A percentile compares a stretch with the other conserved stretches of the same genome.
These are phyloP conservation scores for Wasmannia auropunctata DNA, from an alignment of 1,140 invertebrate genomes.

Conservation along the genomic window DNA sequence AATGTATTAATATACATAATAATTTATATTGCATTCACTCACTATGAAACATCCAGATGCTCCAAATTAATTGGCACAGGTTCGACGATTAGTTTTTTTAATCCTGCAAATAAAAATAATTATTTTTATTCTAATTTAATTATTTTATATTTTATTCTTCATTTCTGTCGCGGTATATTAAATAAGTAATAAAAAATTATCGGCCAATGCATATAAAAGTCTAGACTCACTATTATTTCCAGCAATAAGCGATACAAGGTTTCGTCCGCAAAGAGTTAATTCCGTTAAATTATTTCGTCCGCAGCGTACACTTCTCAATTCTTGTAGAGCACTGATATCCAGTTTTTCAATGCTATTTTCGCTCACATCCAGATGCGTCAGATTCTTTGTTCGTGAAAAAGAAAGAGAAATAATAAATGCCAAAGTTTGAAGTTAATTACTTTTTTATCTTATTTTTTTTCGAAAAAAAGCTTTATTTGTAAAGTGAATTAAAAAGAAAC, in stretches of 20 bases:
- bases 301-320: constrained; percentile 90
- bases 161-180: neutral
- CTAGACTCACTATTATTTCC: constrained; percentile 89
- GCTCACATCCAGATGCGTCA: constrained; percentile 91
- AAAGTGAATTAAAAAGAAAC: constrained; percentile 8
- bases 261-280: constrained; percentile 89
- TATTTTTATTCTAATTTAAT: neutral
- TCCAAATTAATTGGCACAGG: constrained; percentile 89
- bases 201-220: neutral
- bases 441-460: neutral
- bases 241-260: constrained; percentile 89
- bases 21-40: constrained; percentile 75
- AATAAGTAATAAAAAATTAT: neutral
- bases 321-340: constrained; percentile 89
- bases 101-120: constrained; percentile 83
- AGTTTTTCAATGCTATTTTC: constrained; percentile 92
- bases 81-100: constrained; percentile 88
- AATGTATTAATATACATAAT: neutral
- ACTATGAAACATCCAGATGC: constrained; percentile 91
- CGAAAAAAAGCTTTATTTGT: neutral
- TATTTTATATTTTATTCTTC: neutral
- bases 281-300: constrained; percentile 89
- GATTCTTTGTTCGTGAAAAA: constrained; percentile 84
- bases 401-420: constrained; percentile 37
- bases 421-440: neutral